Base-by-base conservation (phyloP, 2,113 vertebrate genomes). In the Glareola pratincola region DNA sequence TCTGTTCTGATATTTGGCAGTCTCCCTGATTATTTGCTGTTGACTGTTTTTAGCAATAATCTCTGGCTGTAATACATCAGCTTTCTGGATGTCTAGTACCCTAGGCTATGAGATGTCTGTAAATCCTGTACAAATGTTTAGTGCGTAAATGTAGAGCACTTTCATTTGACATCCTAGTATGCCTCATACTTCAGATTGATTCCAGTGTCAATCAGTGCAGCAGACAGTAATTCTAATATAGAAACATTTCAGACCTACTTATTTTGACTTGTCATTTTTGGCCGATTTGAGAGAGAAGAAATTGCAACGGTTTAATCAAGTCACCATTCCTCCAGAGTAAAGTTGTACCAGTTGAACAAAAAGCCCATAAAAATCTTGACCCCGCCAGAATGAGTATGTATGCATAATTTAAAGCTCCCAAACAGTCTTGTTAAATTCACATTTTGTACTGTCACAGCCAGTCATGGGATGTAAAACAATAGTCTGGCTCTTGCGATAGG, bases 391-490 rank as follows among this genome's bases (percentile, higher is more conserved):
- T 36, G 67, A 88, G 36, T 59, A 23, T 64, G 39, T 0, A 3
- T 63, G 24, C 45, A 62, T 54, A 69, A 83, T 41, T 69, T 87
- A 60, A 71, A 89, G 47, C 17, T 92, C 64, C 32, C 30, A 66
- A 75, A 22, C 21, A 74, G 34, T 48, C 47, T 56, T 71, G 73
- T 47, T 81, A 77, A 92, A 92, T 85, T 91, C 73, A 57, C 69
- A 43, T 95, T 96, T 86, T 89, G 72, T 69, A 60, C 36, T 95
- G 79, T 80, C 63, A 80, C 34, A 83, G 67, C 59, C 60, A 91
- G 76, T 84, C 76, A 72, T 29, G 74, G 54, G 56, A 87, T 79
- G 60, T 76, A 72, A 89, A 94, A 96, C 68, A 95, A 96, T 75
- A 84, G 37, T 45, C 59, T 90, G 79, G 39, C 88, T 74, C 39